Base-by-base conservation (phyloP, 2,113 vertebrate species). In the Bolborhynchus lineola region DNA sequence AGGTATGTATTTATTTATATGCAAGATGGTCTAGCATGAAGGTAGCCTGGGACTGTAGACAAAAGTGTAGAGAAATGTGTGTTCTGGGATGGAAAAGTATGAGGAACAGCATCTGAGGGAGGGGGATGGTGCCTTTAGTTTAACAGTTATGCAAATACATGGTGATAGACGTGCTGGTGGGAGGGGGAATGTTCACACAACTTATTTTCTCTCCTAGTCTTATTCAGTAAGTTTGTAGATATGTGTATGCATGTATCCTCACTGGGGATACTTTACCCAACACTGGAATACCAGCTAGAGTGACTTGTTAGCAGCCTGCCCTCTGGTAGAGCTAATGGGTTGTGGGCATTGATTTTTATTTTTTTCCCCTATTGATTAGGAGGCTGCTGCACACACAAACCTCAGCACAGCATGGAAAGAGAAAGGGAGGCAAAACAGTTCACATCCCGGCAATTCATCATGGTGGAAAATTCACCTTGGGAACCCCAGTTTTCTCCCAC, bases 321-420 rank as follows among this genome's bases (percentile, higher is more conserved):
- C 95, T 97, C 86, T 96, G 88, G 79, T 96, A 95, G 76, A 97
- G 82, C 64, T 96, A 97, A 97, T 97, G 95, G 96, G 90, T 93
- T 94, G 82, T 88, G 93, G 49, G 44, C 86, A 97, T 97, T 97
- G 97, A 97, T 97, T 97, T 92, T 90, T 67, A 26, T 57, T 95
- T 89, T 78, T 75, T 87, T n/a, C 95, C 94, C 67, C 85, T 94
- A 96, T 97, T 95, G 97, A 97, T 97, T 91, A 95, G 93, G 84
- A 93, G 72, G 90, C 95, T 96, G 90, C 93, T 97, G 91, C 82
- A 75, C 69, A 95, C 82, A 86, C 86, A 96, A 90, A 91, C 57
- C 70, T 95, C 95, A 92, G 90, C 91, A 96, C 33, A 79, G 89
- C 91, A 95, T 86, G 86, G 72, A 95, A 89, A 92, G 94, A 93